These are phyloP conservation scores for Hesperophylax magnus DNA, from an alignment of 1,140 invertebrate species.

Conservation along the genomic window DNA sequence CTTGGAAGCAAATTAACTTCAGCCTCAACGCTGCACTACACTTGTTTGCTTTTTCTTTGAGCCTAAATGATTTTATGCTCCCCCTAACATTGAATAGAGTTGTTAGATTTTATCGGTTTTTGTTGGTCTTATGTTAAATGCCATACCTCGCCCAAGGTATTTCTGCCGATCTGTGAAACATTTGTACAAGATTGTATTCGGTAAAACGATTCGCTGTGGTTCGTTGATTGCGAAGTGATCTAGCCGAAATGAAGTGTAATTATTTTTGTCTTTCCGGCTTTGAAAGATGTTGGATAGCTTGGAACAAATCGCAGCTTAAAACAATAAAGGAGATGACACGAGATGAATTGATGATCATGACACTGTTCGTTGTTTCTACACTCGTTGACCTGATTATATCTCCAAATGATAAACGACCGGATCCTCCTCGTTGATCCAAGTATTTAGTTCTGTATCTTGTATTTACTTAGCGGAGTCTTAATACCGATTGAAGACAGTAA, in stretches of 20 bases:
- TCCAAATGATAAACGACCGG: too few species aligned
- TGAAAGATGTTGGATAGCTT: background rate
- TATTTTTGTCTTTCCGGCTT: background rate
- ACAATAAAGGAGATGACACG: background rate
- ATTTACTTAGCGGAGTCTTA: too few species aligned
- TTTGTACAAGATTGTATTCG: background rate
- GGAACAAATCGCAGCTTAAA: background rate
- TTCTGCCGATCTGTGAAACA: background rate
- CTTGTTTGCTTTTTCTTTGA: too few species aligned
- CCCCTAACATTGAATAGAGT: too few species aligned
- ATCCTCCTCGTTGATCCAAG: background rate
- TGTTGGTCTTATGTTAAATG: too few species aligned
- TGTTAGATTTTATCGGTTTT: too few species aligned
- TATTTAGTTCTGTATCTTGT: background rate
- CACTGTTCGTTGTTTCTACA: background rate
- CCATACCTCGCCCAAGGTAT: background rate
- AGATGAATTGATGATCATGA: background rate
- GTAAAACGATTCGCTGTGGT: background rate
- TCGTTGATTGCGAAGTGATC: background rate
- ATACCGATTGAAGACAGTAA: too few species aligned
- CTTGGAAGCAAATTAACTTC: background rate
- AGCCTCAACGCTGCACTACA: background rate
- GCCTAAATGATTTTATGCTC: too few species aligned
- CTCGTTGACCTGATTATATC: background rate
- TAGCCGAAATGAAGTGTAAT: background rate